A percentile compares a stretch with the other conserved stretches of the same genome.
These are phyloP conservation scores for Pyxicephalus adspersus DNA, from an alignment of 2,113 vertebrate species.

Conservation along the genomic window DNA sequence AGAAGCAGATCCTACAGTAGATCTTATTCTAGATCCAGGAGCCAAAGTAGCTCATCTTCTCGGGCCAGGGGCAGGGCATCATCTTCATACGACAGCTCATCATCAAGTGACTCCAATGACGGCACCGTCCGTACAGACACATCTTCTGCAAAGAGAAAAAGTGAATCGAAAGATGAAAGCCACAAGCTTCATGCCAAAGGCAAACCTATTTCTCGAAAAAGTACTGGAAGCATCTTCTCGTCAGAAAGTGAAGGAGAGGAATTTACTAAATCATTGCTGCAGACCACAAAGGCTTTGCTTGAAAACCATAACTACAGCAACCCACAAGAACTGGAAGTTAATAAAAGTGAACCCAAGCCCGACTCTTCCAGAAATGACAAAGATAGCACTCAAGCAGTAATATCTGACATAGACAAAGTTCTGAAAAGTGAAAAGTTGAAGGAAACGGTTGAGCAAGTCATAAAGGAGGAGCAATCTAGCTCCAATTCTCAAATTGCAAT, in stretches of 20 bases:
- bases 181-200: conserved; percentile 65
- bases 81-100: conserved; percentile 79
- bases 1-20: conserved; percentile 81
- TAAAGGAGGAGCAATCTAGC: neutral
- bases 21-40: conserved; percentile 80
- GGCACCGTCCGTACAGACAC: conserved; percentile 61
- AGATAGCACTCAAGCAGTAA: neutral
- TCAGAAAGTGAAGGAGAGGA: conserved; percentile 63
- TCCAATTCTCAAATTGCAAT: neutral
- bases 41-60: conserved; percentile 78
- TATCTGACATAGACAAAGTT: conserved; percentile 53
- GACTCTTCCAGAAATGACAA: conserved; percentile 49
- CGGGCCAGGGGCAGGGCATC: conserved; percentile 72
- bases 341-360: conserved; percentile 43
- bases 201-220: conserved; percentile 48
- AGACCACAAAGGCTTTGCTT: conserved; percentile 32
- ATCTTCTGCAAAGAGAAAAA: conserved; percentile 66
- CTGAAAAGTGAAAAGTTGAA: conserved; percentile 43
- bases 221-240: conserved; percentile 65
- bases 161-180: conserved; percentile 66
- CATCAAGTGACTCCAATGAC: conserved; percentile 76
- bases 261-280: conserved; percentile 21
- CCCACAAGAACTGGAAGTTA: neutral
- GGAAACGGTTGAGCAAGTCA: neutral
- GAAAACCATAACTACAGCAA: conserved; percentile 9